Evolutionary conservation across 2,797 vertebrate genomes (phyloP).

Genomic region (Pangasius sanitwongsei): DNA sequence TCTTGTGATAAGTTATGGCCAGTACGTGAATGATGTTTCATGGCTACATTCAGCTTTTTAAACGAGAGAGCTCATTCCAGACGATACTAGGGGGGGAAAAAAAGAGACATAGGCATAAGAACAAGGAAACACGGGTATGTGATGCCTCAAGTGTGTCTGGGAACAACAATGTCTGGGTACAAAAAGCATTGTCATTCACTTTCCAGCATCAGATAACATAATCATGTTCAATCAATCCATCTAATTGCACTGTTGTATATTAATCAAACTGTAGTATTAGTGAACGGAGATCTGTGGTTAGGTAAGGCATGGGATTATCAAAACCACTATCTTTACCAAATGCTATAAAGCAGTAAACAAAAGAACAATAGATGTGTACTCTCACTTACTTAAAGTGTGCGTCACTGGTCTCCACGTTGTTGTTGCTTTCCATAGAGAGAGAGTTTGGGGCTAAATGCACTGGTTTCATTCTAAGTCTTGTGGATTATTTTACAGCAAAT

Average conservation of each 20-base stretch:
- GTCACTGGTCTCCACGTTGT: neutral
- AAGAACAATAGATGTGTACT: conserved; percentile 1
- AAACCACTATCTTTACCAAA: neutral
- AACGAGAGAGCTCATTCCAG: neutral
- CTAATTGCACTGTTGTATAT: neutral
- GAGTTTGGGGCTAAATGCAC: neutral
- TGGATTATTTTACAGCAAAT: neutral
- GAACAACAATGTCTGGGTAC: neutral
- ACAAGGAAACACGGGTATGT: neutral
- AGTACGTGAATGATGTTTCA: neutral
- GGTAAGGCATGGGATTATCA: neutral
- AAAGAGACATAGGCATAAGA: neutral
- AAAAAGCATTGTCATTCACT: neutral
- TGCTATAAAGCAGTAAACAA: neutral
- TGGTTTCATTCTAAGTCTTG: neutral
- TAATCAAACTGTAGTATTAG: neutral
- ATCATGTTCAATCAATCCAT: neutral
- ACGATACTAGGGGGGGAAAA: neutral
- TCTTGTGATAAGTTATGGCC: neutral
- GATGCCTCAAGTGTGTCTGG: neutral
- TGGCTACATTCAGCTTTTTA: neutral
- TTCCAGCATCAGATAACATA: neutral
- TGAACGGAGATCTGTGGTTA: neutral
- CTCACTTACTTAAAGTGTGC: neutral
- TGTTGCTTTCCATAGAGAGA: neutral